Evolutionary conservation across 2,888 invertebrate genomes (phyloP).

Genomic region (Sarcophaga subvicina): DNA sequence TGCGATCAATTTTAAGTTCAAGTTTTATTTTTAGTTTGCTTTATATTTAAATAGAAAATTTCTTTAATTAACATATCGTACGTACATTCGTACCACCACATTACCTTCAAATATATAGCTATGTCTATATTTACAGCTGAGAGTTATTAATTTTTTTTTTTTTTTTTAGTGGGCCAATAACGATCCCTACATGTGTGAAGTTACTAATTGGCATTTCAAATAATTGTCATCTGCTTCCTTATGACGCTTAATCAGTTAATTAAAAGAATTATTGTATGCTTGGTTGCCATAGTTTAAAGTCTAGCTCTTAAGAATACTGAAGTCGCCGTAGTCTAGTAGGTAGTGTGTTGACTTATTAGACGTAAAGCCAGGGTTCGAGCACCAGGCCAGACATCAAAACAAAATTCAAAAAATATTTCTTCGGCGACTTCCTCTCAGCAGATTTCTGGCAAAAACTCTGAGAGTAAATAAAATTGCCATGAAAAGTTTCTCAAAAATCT

Average conservation of each 20-base stretch:
- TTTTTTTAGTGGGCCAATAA: slow-evolving; percentile 11
- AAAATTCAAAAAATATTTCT: too few relatives aligned
- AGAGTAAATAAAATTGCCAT: too few relatives aligned
- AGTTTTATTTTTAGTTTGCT: slow-evolving; percentile 3
- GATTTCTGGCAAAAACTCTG: too few relatives aligned
- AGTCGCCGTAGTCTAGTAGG: too few relatives aligned
- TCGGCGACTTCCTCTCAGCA: too few relatives aligned
- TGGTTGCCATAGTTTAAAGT: too few relatives aligned
- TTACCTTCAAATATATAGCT: too few relatives aligned
- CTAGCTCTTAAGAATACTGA: too few relatives aligned
- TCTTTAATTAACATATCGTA: slow-evolving; percentile 10
- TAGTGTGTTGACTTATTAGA: too few relatives aligned
- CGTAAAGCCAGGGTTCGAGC: too few relatives aligned
- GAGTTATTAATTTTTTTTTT: not conserved
- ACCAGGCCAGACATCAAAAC: too few relatives aligned
- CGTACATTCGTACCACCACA: not conserved
- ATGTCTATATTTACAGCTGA: not conserved
- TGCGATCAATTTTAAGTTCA: not conserved
- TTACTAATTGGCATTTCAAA: slow-evolving; percentile 24
- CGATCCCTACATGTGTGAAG: not conserved
- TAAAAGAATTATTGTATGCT: not conserved
- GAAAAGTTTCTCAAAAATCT: too few relatives aligned
- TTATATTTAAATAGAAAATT: slow-evolving; percentile 21
- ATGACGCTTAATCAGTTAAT: not conserved
- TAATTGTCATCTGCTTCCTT: slow-evolving; percentile 18